phyloP scores from a whole-genome alignment of 2,888 invertebrate species.

The Limnephilus auricula region DNA sequence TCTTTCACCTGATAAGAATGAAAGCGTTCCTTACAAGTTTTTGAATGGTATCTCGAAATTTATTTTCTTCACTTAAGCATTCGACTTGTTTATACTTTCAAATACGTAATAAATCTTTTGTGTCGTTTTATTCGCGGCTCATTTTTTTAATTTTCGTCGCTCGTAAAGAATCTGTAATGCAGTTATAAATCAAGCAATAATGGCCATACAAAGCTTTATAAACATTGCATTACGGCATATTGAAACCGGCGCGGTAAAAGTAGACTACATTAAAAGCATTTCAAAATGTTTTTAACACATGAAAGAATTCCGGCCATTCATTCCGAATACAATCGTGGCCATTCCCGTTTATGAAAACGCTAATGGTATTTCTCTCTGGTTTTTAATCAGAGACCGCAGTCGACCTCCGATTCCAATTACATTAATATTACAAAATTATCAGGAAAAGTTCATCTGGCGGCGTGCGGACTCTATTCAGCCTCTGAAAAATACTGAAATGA shows the following conservation, averaged over 20 bases:
- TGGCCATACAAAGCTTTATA: neutral
- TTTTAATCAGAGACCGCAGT: conserved; percentile 13
- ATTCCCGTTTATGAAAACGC: conserved; percentile 11
- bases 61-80: conserved; percentile 35
- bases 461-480: conserved; percentile 27
- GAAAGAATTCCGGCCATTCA: neutral
- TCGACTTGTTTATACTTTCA: neutral
- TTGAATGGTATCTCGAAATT: neutral
- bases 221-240: neutral
- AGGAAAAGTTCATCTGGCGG: conserved; percentile 49
- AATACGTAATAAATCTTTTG: neutral
- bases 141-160: conserved; percentile 8
- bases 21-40: conserved; percentile 29
- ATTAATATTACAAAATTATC: conserved; percentile 39
- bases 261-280: neutral
- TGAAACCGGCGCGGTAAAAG: neutral
- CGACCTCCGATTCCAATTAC: conserved; percentile 47
- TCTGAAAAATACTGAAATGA: conserved; percentile 48
- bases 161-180: conserved; percentile 12
- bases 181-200: neutral
- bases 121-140: neutral
- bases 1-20: conserved; percentile 36
- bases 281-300: conserved; percentile 11
- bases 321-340: neutral
- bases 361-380: conserved; percentile 22